These are phyloP conservation scores for Thermophis baileyi DNA, from an alignment of 2,113 vertebrate species.

Conservation along the genomic window DNA sequence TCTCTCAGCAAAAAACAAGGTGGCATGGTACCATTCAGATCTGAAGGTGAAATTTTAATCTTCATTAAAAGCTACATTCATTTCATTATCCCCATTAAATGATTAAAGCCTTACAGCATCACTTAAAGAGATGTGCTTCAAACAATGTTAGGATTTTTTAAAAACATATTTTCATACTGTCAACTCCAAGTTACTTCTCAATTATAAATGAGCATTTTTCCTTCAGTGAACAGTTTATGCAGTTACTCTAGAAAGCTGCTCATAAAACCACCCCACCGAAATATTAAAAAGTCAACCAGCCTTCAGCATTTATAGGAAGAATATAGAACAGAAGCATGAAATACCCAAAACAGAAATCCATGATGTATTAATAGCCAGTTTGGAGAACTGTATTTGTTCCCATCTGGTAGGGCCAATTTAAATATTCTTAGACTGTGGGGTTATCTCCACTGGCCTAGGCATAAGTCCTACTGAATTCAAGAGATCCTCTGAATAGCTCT, in stretches of 20 bases:
- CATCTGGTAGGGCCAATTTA: background rate
- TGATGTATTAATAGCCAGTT: background rate
- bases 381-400: background rate
- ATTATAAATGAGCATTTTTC: background rate
- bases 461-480: background rate
- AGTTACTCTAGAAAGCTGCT: background rate
- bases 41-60: background rate
- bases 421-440: background rate
- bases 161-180: background rate
- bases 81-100: background rate
- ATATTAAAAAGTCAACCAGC: background rate
- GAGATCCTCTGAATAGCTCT: background rate
- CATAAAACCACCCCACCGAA: background rate
- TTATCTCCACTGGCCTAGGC: background rate
- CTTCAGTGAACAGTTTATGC: background rate
- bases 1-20: background rate
- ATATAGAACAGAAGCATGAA: background rate
- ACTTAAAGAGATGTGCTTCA: background rate
- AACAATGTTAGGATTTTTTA: background rate
- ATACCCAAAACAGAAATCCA: background rate
- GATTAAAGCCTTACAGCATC: background rate
- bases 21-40: background rate
- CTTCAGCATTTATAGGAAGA: background rate
- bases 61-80: background rate
- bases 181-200: background rate